Base-by-base conservation (phyloP, 1,140 invertebrate species). In the Danaus melanippus region DNA sequence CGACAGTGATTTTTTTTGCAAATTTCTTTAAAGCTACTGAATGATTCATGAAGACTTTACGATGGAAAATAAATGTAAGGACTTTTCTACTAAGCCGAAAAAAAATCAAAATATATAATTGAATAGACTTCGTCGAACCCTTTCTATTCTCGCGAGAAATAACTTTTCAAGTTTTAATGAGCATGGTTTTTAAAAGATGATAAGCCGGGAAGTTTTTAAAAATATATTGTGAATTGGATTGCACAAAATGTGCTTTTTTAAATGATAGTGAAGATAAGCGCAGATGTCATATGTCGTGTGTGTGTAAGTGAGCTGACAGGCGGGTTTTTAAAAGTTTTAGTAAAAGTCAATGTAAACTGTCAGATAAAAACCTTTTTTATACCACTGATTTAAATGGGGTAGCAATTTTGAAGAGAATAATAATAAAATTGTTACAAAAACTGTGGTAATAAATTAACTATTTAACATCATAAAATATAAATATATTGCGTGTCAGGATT, bases 71-170 rank as follows among this genome's bases (percentile, higher is more conserved):
- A 58, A 67, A 56, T 59, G 53, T 51, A 54, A 60, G 39, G 45
- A 57, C 57, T 59, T 57, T 70, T 69, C 63, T 53, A 54, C 45
- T 54, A 53, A 63, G 65, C 42, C 44, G 43, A 44, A 47, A 32
- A 58, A 45, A 57, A 63, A 67, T 71, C 65, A 64, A 59, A 62
- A 64, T 58, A 53, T 71, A 56, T 74, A 70, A 76, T 74, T 74
- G 61, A 74, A 69, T 72, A 56, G 62, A 68, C 52, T 63, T 52
- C 56, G 49, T 49, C 40, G 54, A 59, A 66, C 63, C 64, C 66
- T 66, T 66, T 61, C 48, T 40, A 11, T 8, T 59, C 57, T 65
- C 64, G 51, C 64, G 47, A 42, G 68, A 62, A 65, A 64, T 50
- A 39, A 32, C 21, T 32, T 32, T 32, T 8, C 4, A 32, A 32